Conservation (phyloP, 2,113 vertebrate genomes). For the Eptesicus fuscus region DNA sequence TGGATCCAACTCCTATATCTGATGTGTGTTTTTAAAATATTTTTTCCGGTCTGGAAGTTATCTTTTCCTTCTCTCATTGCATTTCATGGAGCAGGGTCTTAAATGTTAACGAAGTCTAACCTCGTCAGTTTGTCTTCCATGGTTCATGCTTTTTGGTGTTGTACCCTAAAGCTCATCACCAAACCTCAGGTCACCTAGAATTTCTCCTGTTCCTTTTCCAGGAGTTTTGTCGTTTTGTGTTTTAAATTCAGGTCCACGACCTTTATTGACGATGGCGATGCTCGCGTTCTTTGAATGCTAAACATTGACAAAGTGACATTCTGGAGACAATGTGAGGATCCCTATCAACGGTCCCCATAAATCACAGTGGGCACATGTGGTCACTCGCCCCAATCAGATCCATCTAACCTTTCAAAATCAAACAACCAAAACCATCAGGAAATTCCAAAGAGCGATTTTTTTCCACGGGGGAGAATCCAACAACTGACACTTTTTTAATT, state of each 20-base stretch:
- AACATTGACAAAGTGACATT: neutral
- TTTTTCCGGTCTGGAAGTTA: neutral
- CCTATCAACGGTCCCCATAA: neutral
- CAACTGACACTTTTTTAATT: slow-evolving; percentile 61
- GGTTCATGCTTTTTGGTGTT: neutral
- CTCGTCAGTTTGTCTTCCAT: neutral
- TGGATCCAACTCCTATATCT: neutral
- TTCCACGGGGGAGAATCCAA: slow-evolving; percentile 61
- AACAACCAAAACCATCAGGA: slow-evolving; percentile 68
- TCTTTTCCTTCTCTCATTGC: neutral
- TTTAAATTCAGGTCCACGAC: neutral
- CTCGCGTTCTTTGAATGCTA: neutral
- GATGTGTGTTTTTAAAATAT: neutral
- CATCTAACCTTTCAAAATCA: slow-evolving; percentile 54
- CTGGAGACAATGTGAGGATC: neutral
- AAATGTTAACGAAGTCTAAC: neutral
- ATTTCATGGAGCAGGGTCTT: neutral
- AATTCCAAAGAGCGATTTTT: slow-evolving; percentile 72
- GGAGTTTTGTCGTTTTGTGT: neutral
- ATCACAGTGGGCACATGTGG: too few species aligned
- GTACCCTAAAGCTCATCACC: neutral
- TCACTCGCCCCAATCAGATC: neutral
- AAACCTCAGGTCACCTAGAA: neutral
- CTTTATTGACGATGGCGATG: neutral
- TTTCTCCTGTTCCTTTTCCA: neutral